Conservation (phyloP, 1,140 invertebrate species). For the Cyphomyrmex costatus region DNA sequence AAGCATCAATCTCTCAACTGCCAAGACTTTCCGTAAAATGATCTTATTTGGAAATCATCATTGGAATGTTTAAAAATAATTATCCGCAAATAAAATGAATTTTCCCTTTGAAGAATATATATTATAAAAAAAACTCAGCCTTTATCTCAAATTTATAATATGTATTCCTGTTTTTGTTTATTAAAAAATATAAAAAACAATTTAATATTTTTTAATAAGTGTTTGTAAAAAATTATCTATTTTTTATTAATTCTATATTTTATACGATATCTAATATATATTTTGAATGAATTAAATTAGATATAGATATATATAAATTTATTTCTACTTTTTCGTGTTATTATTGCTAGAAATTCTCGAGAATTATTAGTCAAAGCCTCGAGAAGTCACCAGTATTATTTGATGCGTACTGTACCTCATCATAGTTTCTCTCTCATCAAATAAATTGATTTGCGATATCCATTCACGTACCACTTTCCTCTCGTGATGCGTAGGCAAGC, state of each 20-base stretch:
- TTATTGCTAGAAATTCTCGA: not conserved
- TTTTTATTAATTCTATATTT: constrained; percentile 8
- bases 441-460: constrained; percentile 54
- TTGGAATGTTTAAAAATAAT: not conserved
- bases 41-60: not conserved
- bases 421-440: constrained; percentile 49
- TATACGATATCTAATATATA: not conserved
- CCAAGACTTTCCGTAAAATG: not conserved
- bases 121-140: not conserved
- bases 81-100: not conserved
- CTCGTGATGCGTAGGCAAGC: constrained; percentile 34
- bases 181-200: not conserved
- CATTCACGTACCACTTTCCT: constrained; percentile 38
- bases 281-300: not conserved
- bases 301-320: not conserved
- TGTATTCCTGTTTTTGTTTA: not conserved
- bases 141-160: not conserved
- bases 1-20: constrained; percentile 10
- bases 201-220: not conserved
- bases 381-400: not conserved
- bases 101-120: not conserved
- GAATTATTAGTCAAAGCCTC: not conserved
- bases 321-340: not conserved
- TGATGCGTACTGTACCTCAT: not conserved
- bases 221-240: not conserved